Conservation (phyloP, 1,140 invertebrate species). For the Cardiocondyla obscurior region DNA sequence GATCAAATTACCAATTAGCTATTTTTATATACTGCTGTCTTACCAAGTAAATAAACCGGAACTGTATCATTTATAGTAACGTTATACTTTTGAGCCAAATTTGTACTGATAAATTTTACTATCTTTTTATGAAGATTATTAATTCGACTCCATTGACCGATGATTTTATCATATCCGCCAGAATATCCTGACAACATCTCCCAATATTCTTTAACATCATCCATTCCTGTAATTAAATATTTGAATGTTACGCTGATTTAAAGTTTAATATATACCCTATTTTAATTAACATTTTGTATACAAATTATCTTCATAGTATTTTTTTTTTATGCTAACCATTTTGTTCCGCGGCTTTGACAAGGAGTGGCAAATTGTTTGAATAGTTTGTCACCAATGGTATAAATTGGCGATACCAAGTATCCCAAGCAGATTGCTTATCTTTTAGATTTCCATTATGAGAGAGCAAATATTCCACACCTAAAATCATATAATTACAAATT, state of each 20-base stretch:
- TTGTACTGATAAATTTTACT: constrained; percentile 83
- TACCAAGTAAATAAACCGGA: constrained; percentile 86
- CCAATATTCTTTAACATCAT: constrained; percentile 85
- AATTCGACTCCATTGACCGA: constrained; percentile 84
- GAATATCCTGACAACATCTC: constrained; percentile 85
- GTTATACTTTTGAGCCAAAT: constrained; percentile 78
- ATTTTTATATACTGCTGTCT: constrained; percentile 53
- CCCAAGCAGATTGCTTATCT: constrained; percentile 72
- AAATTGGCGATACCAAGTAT: constrained; percentile 72
- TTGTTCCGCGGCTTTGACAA: constrained; percentile 84
- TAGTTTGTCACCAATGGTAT: constrained; percentile 78
- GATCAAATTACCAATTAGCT: neutral
- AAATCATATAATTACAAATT: constrained; percentile 22
- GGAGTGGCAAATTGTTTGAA: constrained; percentile 83
- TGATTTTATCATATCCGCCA: constrained; percentile 83
- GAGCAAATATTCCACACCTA: constrained; percentile 72
- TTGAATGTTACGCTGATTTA: constrained; percentile 6
- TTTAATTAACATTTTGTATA: neutral
- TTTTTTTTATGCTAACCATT: constrained; percentile 82
- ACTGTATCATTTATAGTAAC: constrained; percentile 77
- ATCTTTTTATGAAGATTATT: constrained; percentile 84
- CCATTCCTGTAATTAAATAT: constrained; percentile 69
- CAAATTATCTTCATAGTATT: neutral
- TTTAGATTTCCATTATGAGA: constrained; percentile 55
- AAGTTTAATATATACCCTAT: neutral